Evolutionary conservation across 64 coral and sea anemone genomes (phyloP), one percentile per base, ranked within the genome.

Genomic region (Porites australiensis): DNA sequence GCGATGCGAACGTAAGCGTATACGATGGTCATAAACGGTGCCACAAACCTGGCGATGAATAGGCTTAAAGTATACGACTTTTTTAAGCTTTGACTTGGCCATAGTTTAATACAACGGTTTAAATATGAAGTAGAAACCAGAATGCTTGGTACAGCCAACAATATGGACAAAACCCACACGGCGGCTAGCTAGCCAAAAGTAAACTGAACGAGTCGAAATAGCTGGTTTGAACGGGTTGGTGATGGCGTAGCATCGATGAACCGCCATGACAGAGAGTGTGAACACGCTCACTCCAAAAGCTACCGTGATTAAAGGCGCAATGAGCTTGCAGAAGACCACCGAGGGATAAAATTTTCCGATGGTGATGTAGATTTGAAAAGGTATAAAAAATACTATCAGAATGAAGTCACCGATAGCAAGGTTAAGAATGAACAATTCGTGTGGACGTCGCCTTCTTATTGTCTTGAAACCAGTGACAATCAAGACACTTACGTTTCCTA

Each of bases 361-460:
- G 13, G 50, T 22, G 22, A 58, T 78, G 27, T 77, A 89, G 51
- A 79, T 60, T 20, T 89, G 76, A 13, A 79, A 47, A 60, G 87
- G 87, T 16, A 89, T 16, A 78, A 78, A 89, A 11, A 70, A 27
- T 53, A 72, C 60, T 10, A 89, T 79, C 21, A 89, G 50, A 55
- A 89, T 64, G 19, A 89, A 44, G 54, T 89, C 87, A 4, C 53
- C 50, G 13, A 89, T 48, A 12, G 87, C 87, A 57, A 89, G 49
- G 22, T 89, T 89, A 27, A 89, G 75, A 23, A 89, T 89, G 87
- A 77, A 89, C 11, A 79, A 65, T 37, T 89, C 87, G 16, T 79
- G 75, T 47, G 76, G 51, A 14, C 55, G 75, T 22, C 68, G 27
- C 74, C 13, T 44, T 45, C 87, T 53, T 5, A 57, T 77, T 46